These are phyloP conservation scores for Typhlichthys subterraneus DNA, from an alignment of 2,797 vertebrate species.

Conservation along the genomic window DNA sequence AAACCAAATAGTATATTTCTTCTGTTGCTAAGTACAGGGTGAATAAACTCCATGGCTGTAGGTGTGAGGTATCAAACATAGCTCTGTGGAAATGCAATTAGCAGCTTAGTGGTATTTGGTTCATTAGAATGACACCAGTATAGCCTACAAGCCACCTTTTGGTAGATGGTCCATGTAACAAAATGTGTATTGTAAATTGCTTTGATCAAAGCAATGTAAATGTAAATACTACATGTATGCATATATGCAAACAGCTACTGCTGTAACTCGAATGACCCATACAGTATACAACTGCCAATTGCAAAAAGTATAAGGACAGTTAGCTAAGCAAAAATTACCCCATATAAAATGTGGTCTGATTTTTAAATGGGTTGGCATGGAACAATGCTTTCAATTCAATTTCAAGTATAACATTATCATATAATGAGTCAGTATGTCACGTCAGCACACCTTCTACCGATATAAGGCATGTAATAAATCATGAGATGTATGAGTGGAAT, in stretches of 20 bases:
- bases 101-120: background rate
- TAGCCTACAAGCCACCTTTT: no score
- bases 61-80: background rate
- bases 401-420: background rate
- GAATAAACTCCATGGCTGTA: slow-evolving; percentile 1
- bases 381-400: slow-evolving; percentile 10
- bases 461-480: slow-evolving; percentile 2
- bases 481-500: slow-evolving; percentile 4
- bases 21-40: slow-evolving; percentile 23
- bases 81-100: background rate
- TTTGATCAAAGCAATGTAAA: no score
- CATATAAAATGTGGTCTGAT: slow-evolving; percentile 4
- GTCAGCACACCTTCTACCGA: slow-evolving; percentile 17
- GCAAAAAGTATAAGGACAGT: background rate
- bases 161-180: no score
- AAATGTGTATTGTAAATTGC: no score
- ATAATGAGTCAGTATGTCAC: slow-evolving; percentile 15
- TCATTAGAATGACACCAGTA: slow-evolving; percentile 3
- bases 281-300: background rate
- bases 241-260: background rate
- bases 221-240: no score
- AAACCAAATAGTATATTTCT: slow-evolving; percentile 20
- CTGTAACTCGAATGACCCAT: slow-evolving; percentile 3
- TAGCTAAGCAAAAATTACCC: background rate
- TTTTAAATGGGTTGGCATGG: slow-evolving; percentile 1